phyloP scores from a whole-genome alignment of 1,140 invertebrate species.

The Bradysia coprophila region DNA sequence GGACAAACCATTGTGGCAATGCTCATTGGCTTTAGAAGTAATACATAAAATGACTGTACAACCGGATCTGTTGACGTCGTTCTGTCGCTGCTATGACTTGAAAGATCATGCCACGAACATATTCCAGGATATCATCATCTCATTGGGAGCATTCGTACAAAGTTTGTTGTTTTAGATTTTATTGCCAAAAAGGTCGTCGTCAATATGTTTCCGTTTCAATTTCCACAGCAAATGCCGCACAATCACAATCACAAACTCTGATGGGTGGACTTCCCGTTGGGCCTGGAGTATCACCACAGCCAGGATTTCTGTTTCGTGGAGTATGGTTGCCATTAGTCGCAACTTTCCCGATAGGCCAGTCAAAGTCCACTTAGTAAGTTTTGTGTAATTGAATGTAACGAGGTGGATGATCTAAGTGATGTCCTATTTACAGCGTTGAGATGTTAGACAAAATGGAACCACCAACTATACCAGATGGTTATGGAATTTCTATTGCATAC shows the following conservation, averaged over 20 bases:
- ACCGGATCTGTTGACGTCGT: constrained; percentile 69
- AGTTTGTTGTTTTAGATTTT: too few relatives aligned
- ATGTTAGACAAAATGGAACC: constrained; percentile 89
- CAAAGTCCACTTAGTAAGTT: constrained; percentile 77
- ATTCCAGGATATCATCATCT: constrained; percentile 90
- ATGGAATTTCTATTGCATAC: constrained; percentile 88
- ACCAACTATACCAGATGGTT: constrained; percentile 82
- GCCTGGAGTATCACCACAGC: constrained; percentile 66
- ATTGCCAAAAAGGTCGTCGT: too few relatives aligned
- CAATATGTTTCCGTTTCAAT: not conserved
- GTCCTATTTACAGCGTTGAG: constrained; percentile 52
- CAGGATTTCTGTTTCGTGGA: constrained; percentile 82
- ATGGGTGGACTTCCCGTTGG: constrained; percentile 37
- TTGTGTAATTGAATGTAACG: too few relatives aligned
- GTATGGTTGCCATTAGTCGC: constrained; percentile 78
- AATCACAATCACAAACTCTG: not conserved
- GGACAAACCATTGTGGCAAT: constrained; percentile 91
- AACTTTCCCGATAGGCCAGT: constrained; percentile 64
- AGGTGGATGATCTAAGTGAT: not conserved
- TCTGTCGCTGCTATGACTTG: constrained; percentile 89
- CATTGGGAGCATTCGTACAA: constrained; percentile 87
- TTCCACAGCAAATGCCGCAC: not conserved
- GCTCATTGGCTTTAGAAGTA: constrained; percentile 86
- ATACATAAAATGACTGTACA: constrained; percentile 86
- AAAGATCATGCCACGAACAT: constrained; percentile 84